Evolutionary conservation across 2,888 invertebrate genomes (phyloP).

Genomic region (Apamea anceps): DNA sequence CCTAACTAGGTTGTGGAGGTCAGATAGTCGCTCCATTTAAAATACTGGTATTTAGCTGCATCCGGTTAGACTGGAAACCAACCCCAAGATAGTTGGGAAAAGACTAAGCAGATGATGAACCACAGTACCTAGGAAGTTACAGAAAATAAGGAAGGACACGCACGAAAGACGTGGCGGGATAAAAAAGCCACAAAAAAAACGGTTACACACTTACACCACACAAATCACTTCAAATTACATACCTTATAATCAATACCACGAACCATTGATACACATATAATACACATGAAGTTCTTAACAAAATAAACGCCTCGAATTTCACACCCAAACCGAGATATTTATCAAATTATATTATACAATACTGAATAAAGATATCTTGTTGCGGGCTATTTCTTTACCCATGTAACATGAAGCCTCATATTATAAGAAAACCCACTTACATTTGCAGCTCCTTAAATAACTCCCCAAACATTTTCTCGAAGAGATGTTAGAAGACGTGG

Average conservation of each 20-base stretch:
- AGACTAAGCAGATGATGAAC: too few relatives aligned
- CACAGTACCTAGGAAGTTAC: not conserved
- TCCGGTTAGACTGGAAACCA: too few relatives aligned
- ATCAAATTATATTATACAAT: constrained; percentile 68
- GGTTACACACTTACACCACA: constrained; percentile 24
- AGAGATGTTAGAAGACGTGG: not conserved
- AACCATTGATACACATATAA: constrained; percentile 59
- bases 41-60: too few relatives aligned
- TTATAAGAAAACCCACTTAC: constrained; percentile 56
- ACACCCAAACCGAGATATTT: constrained; percentile 67
- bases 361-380: constrained; percentile 58
- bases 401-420: constrained; percentile 53
- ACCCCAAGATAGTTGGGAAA: too few relatives aligned
- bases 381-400: constrained; percentile 48
- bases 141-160: not conserved
- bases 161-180: not conserved
- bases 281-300: constrained; percentile 42
- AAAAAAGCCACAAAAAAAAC: not conserved
- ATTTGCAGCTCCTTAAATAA: constrained; percentile 26
- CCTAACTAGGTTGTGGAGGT: too few relatives aligned
- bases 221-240: constrained; percentile 58
- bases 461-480: not conserved
- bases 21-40: too few relatives aligned
- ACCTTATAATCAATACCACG: constrained; percentile 21
- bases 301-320: constrained; percentile 64